Evolutionary conservation across 2,888 invertebrate genomes (phyloP).

Genomic region (Anthophora plumipes): DNA sequence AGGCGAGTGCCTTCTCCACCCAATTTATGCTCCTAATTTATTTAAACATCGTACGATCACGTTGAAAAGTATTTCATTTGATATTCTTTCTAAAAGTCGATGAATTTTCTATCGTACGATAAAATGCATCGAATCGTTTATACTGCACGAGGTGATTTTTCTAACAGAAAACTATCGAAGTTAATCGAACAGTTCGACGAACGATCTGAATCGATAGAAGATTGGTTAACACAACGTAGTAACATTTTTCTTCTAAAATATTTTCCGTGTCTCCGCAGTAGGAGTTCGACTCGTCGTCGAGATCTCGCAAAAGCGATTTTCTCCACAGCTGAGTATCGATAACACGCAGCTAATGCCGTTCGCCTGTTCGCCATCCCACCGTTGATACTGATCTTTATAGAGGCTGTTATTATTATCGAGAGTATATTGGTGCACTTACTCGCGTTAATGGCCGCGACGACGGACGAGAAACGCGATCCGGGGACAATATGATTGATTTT

Average conservation of each 20-base stretch:
- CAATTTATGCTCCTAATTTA: constrained; percentile 21
- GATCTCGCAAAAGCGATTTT: constrained; percentile 80
- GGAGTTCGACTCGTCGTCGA: constrained; percentile 61
- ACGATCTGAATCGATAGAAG: constrained; percentile 22
- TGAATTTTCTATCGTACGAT: neutral
- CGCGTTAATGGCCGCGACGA: constrained; percentile 38
- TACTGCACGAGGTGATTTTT: too few relatives aligned
- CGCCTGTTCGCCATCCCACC: constrained; percentile 78
- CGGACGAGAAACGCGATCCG: constrained; percentile 4
- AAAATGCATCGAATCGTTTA: too few relatives aligned
- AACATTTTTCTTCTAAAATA: constrained; percentile 71
- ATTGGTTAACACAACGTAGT: neutral
- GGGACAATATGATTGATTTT: constrained; percentile 17
- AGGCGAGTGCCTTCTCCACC: constrained; percentile 1
- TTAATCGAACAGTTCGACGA: constrained; percentile 30
- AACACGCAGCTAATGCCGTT: constrained; percentile 82
- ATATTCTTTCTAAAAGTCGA: neutral
- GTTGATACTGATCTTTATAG: constrained; percentile 79
- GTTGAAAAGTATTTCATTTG: neutral
- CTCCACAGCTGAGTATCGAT: constrained; percentile 77
- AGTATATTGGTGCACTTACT: constrained; percentile 30
- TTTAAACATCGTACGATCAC: neutral
- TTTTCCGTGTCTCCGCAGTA: constrained; percentile 74
- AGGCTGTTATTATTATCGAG: constrained; percentile 69
- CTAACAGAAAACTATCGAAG: neutral